These are phyloP conservation scores for Eira barbara DNA, from an alignment of 2,113 vertebrate species.

Conservation along the genomic window DNA sequence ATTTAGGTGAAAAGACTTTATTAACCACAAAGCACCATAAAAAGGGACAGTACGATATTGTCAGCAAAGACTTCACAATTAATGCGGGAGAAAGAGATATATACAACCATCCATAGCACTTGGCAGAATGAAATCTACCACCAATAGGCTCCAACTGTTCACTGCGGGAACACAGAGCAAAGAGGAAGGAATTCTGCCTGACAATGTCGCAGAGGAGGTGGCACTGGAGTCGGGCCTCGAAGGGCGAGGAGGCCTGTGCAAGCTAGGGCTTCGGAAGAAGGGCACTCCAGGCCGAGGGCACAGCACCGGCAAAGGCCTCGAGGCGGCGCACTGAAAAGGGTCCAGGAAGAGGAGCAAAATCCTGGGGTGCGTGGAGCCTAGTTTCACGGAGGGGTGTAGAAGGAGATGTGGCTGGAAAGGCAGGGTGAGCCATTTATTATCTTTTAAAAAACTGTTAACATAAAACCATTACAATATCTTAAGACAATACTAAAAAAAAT, in stretches of 20 bases:
- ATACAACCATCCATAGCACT: neutral
- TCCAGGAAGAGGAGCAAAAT: neutral
- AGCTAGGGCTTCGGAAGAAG: neutral
- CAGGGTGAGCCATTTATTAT: slow-evolving; percentile 22
- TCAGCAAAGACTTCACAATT: neutral
- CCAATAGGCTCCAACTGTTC: neutral
- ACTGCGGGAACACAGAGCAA: neutral
- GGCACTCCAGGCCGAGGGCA: neutral
- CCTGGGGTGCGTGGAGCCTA: neutral
- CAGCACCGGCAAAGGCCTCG: neutral
- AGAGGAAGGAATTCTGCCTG: neutral
- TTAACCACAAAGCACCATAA: neutral
- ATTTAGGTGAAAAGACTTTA: neutral
- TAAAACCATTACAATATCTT: neutral
- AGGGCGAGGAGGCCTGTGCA: neutral
- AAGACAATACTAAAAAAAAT: neutral
- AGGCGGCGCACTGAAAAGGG: neutral
- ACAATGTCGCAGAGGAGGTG: neutral
- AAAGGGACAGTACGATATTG: neutral
- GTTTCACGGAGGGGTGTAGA: neutral
- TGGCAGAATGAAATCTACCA: neutral
- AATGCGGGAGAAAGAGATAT: neutral
- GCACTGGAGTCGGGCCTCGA: neutral
- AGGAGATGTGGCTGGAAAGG: slow-evolving; percentile 59
- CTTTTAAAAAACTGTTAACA: neutral